phyloP scores from a whole-genome alignment of 2,797 vertebrate genomes.

The Microhierax caerulescens region DNA sequence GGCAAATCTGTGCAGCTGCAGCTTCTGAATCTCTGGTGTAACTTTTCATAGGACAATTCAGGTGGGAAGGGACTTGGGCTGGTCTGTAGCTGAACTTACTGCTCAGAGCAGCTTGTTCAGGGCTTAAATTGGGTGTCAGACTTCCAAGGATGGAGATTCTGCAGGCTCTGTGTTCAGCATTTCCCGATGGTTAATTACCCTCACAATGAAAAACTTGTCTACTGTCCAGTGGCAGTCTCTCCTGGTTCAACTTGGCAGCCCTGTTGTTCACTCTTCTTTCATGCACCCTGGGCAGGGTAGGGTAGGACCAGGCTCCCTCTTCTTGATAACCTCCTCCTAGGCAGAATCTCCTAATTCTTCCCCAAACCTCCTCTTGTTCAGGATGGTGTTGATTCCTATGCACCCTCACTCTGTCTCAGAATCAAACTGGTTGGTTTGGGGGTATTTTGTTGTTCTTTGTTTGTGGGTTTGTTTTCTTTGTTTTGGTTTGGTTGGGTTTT shows the following conservation, averaged over 20 bases:
- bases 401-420: background rate
- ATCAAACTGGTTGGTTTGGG: background rate
- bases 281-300: accelerated
- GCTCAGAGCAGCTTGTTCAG: background rate
- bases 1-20: background rate
- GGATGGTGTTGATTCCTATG: background rate
- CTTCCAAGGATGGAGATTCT: background rate
- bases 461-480: background rate
- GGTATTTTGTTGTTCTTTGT: accelerated
- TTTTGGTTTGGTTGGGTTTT: background rate
- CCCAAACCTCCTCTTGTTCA: background rate
- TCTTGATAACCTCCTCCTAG: background rate
- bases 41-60: background rate
- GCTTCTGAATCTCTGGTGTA: background rate
- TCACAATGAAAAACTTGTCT: background rate
- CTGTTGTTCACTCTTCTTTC: background rate
- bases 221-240: background rate
- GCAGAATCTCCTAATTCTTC: background rate
- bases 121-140: background rate
- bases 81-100: background rate
- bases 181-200: background rate
- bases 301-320: background rate
- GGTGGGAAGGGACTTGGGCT: background rate
- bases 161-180: background rate
- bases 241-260: background rate